Conservation (phyloP, 2,888 invertebrate genomes). For the Leptothorax acervorum region DNA sequence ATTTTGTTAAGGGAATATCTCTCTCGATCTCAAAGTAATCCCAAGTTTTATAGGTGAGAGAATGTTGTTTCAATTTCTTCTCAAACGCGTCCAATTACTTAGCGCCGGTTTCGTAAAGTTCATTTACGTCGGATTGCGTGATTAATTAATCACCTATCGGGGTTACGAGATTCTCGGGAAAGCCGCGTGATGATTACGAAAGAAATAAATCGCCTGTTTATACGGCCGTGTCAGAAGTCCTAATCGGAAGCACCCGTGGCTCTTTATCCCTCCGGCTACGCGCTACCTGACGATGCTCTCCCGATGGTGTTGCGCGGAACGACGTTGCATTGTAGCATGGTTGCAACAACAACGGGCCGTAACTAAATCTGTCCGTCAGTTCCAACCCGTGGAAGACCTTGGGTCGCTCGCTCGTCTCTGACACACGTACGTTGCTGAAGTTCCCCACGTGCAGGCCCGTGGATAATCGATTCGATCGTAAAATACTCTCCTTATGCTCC, state of each 20-base stretch:
- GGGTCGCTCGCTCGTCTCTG: constrained; percentile 71
- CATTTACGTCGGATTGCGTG: not conserved
- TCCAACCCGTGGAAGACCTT: constrained; percentile 77
- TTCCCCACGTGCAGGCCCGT: constrained; percentile 77
- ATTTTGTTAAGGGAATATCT: not conserved
- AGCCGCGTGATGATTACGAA: constrained; percentile 39
- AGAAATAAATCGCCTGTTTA: constrained; percentile 54
- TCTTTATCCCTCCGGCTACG: constrained; percentile 65
- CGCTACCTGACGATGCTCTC: constrained; percentile 47
- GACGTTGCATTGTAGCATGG: constrained; percentile 57
- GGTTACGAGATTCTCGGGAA: not conserved
- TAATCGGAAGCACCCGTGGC: constrained; percentile 55
- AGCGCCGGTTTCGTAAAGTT: not conserved
- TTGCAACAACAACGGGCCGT: constrained; percentile 69
- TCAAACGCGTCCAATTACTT: not conserved
- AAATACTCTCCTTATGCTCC: constrained; percentile 76
- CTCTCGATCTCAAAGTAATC: not conserved
- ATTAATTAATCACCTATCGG: constrained; percentile 22
- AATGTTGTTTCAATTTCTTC: not conserved
- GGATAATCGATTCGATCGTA: constrained; percentile 81
- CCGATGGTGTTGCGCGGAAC: constrained; percentile 41
- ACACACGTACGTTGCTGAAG: constrained; percentile 77
- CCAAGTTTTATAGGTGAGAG: not conserved
- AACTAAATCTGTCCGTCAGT: constrained; percentile 72
- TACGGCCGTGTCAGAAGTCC: constrained; percentile 52